phyloP scores from a whole-genome alignment of 2,113 vertebrate species.

The Alosa alosa region DNA sequence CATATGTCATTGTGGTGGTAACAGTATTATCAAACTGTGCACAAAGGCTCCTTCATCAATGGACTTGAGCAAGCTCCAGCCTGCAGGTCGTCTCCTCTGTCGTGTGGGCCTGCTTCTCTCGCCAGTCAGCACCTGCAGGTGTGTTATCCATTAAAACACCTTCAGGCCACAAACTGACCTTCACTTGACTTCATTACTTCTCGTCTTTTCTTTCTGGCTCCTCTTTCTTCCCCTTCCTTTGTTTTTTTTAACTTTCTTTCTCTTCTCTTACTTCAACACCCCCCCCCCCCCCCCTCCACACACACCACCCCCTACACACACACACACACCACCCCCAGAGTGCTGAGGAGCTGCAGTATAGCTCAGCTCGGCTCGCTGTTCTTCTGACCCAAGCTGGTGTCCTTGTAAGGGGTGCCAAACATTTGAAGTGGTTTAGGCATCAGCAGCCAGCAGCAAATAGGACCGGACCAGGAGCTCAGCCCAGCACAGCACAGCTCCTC shows the following conservation, averaged over 20 bases:
- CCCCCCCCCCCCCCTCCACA: background rate
- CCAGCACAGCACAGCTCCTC: background rate
- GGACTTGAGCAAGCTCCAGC: background rate
- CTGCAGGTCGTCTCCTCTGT: too few relatives aligned
- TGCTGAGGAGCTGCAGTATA: background rate
- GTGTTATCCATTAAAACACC: slow-evolving; percentile 17
- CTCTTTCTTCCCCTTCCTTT: background rate
- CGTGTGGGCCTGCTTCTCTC: too few relatives aligned
- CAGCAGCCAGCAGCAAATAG: background rate
- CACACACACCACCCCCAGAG: background rate
- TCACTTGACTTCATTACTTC: background rate
- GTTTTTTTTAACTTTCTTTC: background rate
- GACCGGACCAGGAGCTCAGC: too few relatives aligned
- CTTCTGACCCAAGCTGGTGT: slow-evolving; percentile 5
- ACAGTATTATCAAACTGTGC: background rate
- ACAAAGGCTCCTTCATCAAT: background rate
- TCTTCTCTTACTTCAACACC: background rate
- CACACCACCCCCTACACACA: background rate
- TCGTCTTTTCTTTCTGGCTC: background rate
- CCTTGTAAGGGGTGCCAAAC: slow-evolving; percentile 27
- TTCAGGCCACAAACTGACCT: slow-evolving; percentile 14
- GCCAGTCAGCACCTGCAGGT: background rate
- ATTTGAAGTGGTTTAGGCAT: slow-evolving; percentile 31
- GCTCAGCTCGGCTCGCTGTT: background rate
- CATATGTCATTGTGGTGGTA: background rate